A percentile compares a stretch with the other conserved stretches of the same genome.
Evolutionary conservation across 2,888 invertebrate genomes (phyloP).

Genomic region (Thecophora atra): DNA sequence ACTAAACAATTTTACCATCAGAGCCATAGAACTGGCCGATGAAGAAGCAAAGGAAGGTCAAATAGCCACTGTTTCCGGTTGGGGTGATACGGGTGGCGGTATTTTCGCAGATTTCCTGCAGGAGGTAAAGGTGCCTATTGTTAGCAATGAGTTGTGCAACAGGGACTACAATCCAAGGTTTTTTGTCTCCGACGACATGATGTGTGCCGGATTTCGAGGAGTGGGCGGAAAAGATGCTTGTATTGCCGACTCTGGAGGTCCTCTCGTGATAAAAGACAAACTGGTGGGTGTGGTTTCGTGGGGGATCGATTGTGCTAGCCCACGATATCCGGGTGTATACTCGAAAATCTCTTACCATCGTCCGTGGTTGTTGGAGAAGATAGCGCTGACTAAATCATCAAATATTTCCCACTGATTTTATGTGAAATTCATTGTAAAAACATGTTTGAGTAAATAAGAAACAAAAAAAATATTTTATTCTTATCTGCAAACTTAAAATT

Average conservation of each 20-base stretch:
- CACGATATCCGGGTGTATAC: conserved; percentile 57
- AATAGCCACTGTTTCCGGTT: conserved; percentile 51
- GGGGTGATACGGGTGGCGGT: conserved; percentile 53
- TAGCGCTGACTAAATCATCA: conserved; percentile 31
- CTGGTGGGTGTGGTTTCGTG: conserved; percentile 59
- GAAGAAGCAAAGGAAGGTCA: conserved; percentile 45
- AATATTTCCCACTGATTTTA: no score
- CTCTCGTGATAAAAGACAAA: conserved; percentile 49
- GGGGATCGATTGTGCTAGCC: conserved; percentile 55
- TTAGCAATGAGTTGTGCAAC: conserved; percentile 50
- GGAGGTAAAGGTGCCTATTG: conserved; percentile 52
- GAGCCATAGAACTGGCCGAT: conserved; percentile 45
- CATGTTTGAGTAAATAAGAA: no score
- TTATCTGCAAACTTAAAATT: no score
- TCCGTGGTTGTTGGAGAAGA: conserved; percentile 49
- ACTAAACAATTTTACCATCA: conserved; percentile 46
- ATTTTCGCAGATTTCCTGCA: conserved; percentile 47
- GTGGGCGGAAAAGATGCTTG: conserved; percentile 50
- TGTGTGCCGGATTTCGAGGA: conserved; percentile 48
- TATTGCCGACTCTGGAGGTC: conserved; percentile 60
- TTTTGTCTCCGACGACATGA: conserved; percentile 44
- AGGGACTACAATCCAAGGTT: conserved; percentile 43
- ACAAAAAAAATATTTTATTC: no score
- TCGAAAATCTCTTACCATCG: conserved; percentile 48
- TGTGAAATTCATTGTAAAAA: no score